Evolutionary conservation across 2,113 vertebrate genomes (phyloP), one percentile per base, ranked within the genome.

Genomic region (Austrofundulus limnaeus): DNA sequence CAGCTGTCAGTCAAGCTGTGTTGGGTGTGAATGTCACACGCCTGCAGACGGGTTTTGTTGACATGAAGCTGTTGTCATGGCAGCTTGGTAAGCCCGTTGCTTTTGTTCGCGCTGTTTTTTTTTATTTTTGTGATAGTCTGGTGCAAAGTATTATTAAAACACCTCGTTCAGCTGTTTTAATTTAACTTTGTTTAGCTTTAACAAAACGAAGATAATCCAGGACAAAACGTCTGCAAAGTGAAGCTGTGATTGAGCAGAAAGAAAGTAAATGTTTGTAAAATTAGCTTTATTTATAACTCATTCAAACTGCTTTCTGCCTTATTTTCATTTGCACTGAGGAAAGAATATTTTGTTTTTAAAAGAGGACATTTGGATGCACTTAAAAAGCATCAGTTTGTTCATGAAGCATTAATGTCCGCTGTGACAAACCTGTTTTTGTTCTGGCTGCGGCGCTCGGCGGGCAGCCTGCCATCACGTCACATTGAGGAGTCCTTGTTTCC

Each of bases 401-500:
- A 61, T 48, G 20, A 42, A 57, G 39, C 59, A 67, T 70, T 50
- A 53, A 77, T 74, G 76, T 15, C 67, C 55, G 28, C 58, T 2
- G 38, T 74, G 68, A 76, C 72, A 73, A 61, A 56, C 51, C 49
- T 53, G n/a, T 77, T 79, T 34, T 57, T 75, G 70, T 75, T 70
- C 48, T 20, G 20, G 55, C 63, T 77, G 49, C 69, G 66, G 62
- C 64, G 65, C 72, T 67, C 49, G 52, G 52, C 25, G 72, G 87
- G 81, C 81, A 74, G 38, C 20, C 39, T 81, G 83, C 87, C 81
- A 89, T 41, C 45, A 5, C 31, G 11, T 72, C 75, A 71, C 85
- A 77, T 70, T 88, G 77, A 85, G 72, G 72, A 75, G 70, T 68
- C 70, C 85, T 84, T 87, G 77, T 86, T 86, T 72, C 69, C 65